These are phyloP conservation scores for Melanotaenia trifasciata DNA, from an alignment of 2,797 vertebrate species.

Conservation along the genomic window DNA sequence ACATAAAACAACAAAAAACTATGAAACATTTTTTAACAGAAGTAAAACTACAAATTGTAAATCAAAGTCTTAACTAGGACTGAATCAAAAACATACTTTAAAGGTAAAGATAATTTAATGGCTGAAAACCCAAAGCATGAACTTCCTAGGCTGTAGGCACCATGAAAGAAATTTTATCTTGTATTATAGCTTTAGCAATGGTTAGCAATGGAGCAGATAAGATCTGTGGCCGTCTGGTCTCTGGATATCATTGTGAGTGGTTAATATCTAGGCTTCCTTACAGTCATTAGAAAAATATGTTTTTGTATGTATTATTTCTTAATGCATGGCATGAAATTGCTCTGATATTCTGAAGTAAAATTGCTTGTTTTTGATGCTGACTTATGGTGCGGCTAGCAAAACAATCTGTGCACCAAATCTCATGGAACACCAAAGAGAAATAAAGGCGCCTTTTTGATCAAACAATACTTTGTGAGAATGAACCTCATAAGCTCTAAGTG, in stretches of 20 bases:
- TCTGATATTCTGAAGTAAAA: slow-evolving; percentile 25
- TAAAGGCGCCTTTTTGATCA: slow-evolving; percentile 52
- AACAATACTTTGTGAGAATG: slow-evolving; percentile 63
- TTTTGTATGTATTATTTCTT: slow-evolving; percentile 33
- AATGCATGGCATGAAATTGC: slow-evolving; percentile 30
- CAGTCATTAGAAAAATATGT: slow-evolving; percentile 46
- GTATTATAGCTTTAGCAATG: slow-evolving; percentile 13
- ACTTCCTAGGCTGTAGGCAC: neutral
- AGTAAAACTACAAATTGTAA: neutral
- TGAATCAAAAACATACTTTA: slow-evolving; percentile 1
- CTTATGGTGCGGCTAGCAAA: slow-evolving; percentile 48
- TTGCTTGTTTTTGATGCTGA: slow-evolving; percentile 38
- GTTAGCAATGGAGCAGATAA: slow-evolving; percentile 18
- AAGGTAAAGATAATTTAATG: neutral
- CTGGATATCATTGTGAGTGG: slow-evolving; percentile 14
- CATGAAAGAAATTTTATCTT: neutral
- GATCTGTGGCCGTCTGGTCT: slow-evolving; percentile 32
- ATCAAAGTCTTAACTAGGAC: neutral
- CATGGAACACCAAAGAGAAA: slow-evolving; percentile 40
- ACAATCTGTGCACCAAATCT: slow-evolving; percentile 42
- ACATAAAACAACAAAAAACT: neutral
- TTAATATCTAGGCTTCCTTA: slow-evolving; percentile 19
- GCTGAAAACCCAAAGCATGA: neutral
- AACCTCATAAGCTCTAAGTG: slow-evolving; percentile 63
- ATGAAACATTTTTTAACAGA: too few species aligned